These are phyloP conservation scores for Peromyscus aztecus DNA, from an alignment of 2,797 vertebrate species.

Conservation along the genomic window DNA sequence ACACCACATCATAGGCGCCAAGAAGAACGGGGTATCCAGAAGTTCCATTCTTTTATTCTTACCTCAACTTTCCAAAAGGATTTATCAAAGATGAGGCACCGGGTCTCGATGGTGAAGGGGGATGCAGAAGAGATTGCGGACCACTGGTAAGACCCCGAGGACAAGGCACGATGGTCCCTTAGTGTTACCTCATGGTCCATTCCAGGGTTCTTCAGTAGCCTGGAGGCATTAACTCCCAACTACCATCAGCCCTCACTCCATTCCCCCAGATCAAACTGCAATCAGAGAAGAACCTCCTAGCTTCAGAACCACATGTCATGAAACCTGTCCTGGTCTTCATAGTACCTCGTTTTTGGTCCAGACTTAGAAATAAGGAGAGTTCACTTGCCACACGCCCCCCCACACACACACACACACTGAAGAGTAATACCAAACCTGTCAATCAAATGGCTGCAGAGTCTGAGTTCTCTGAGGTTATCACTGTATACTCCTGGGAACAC, in stretches of 20 bases:
- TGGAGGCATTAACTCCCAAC: neutral
- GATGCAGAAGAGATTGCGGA: conserved; percentile 64
- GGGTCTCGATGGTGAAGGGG: conserved; percentile 19
- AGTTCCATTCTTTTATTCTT: conserved; percentile 81
- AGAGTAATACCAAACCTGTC: neutral
- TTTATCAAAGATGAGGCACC: conserved; percentile 82
- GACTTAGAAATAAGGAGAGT: neutral
- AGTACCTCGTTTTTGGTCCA: neutral
- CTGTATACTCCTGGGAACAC: neutral
- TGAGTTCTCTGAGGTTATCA: neutral
- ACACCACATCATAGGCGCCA: conserved; percentile 81
- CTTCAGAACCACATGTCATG: neutral
- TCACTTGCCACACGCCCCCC: neutral
- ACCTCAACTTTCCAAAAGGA: conserved; percentile 77
- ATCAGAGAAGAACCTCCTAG: rapidly evolving
- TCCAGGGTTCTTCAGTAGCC: neutral
- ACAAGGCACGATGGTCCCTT: neutral
- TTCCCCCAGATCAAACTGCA: neutral
- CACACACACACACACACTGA: too few species aligned
- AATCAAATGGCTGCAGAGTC: neutral
- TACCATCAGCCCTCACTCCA: rapidly evolving
- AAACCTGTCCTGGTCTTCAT: neutral
- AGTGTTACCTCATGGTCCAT: neutral
- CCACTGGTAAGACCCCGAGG: conserved; percentile 80
- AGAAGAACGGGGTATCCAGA: conserved; percentile 84